phyloP scores from a whole-genome alignment of 1,140 invertebrate species.

The Drosophila punjabiensis region DNA sequence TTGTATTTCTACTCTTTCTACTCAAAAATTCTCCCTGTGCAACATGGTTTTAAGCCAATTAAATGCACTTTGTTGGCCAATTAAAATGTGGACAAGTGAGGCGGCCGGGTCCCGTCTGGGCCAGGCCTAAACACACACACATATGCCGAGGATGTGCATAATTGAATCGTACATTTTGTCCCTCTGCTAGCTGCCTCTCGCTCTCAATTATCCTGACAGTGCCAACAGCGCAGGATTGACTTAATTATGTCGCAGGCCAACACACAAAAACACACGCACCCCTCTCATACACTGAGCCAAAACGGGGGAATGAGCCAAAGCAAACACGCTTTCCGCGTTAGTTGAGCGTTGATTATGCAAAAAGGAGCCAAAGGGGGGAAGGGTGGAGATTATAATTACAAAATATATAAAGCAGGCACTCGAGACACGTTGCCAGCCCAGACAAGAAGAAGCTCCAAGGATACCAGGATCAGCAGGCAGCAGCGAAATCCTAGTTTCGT shows the following conservation, averaged over 20 bases:
- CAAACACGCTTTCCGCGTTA: slow-evolving; percentile 64
- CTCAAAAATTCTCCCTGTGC: slow-evolving; percentile 27
- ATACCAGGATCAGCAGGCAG: slow-evolving; percentile 9
- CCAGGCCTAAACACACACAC: slow-evolving; percentile 51
- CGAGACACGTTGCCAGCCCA: slow-evolving; percentile 61
- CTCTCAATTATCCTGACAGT: slow-evolving; percentile 78
- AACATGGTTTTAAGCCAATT: slow-evolving; percentile 67
- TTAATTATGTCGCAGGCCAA: slow-evolving; percentile 76
- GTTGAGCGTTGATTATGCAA: slow-evolving; percentile 65
- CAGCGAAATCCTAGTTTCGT: slow-evolving; percentile 27
- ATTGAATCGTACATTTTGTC: slow-evolving; percentile 64
- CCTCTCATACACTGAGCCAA: slow-evolving; percentile 17
- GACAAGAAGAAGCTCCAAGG: slow-evolving; percentile 32
- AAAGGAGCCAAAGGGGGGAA: slow-evolving; percentile 13
- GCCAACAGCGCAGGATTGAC: slow-evolving; percentile 76
- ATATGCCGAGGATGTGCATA: slow-evolving; percentile 60
- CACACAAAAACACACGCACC: slow-evolving; percentile 21
- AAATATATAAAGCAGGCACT: slow-evolving; percentile 77
- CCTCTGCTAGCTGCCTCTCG: slow-evolving; percentile 45
- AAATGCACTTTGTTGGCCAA: slow-evolving; percentile 78
- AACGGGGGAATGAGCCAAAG: slow-evolving; percentile 58
- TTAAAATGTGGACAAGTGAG: slow-evolving; percentile 58
- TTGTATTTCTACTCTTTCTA: neutral
- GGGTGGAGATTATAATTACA: slow-evolving; percentile 74
- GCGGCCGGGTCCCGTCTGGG: slow-evolving; percentile 8